Base-by-base conservation (phyloP, 2,797 vertebrate species). In the Lacerta bilineata region DNA sequence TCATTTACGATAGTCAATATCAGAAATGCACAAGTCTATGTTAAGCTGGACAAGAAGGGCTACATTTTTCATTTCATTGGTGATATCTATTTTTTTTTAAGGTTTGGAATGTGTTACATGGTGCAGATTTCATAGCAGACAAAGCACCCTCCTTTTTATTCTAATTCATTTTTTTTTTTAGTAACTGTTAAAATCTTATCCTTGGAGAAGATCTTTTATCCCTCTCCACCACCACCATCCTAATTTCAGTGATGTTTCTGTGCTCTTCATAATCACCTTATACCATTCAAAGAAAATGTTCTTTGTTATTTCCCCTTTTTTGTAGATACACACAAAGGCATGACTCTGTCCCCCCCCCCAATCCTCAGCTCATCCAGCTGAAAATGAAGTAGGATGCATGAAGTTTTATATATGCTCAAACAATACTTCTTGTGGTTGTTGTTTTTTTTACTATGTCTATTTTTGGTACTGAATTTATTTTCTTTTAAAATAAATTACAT, bases 1-100 rank as follows among this genome's bases (percentile, higher is more conserved):
- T 85, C 84, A 85, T 78, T 85, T 85, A 33, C 33, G 39, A 85
- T 68, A 85, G 84, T 78, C 74, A 66, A 78, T 85, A 77, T 68
- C 84, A 41, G 39, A 59, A 66, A 68, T 77, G 8, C 18, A 33
- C 25, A 77, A 23, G 83, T 76, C 55, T 29, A 76, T 75, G 83
- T 23, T 41, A 41, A 85, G 55, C 33, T 41, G 50, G 10, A 27
- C 59, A 25, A 68, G 39, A 66, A 43, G n/a, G 27, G 10, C 20
- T 18, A 64, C 61, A 8, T 33, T 84, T 74, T 78, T 85, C 77
- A 78, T 77, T 85, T 8, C 59, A 85, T 68, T 46, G 84, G 8
- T 39, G 46, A 46, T 1, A 7, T 85, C 13, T 1, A 7, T 85
- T 23, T 68, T 59, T 77, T 64, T 33, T 33, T 33, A n/a, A 33